A percentile compares a stretch with the other conserved stretches of the same genome.
Conservation (phyloP, 2,888 invertebrate species). For the Biston betularia region DNA sequence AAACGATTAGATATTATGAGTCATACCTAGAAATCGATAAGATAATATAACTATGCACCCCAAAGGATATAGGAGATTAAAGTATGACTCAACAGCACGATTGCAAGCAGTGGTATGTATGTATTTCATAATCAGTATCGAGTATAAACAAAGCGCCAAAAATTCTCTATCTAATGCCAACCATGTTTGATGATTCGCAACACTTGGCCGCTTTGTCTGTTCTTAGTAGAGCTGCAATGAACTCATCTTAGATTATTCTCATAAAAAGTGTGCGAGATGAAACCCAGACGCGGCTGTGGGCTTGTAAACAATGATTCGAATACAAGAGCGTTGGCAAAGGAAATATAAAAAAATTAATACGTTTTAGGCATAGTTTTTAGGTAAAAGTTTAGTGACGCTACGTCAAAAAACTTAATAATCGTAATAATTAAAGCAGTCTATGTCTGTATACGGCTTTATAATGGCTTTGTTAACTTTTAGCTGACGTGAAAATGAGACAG, state of each 20-base stretch:
- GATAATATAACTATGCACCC: slow-evolving; percentile 11
- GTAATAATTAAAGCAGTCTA: no score
- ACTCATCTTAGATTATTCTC: slow-evolving; percentile 15
- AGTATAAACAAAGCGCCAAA: slow-evolving; percentile 28
- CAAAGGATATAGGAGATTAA: neutral
- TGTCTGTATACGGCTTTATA: no score
- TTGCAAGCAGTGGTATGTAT: no score
- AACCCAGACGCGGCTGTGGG: slow-evolving; percentile 22
- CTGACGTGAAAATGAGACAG: no score
- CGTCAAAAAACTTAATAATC: no score
- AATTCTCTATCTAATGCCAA: slow-evolving; percentile 27
- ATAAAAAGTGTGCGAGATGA: slow-evolving; percentile 23
- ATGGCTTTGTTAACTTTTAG: no score
- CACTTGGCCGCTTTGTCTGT: slow-evolving; percentile 26
- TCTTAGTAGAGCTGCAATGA: slow-evolving; percentile 14
- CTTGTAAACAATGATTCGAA: slow-evolving; percentile 26
- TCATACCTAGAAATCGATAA: slow-evolving; percentile 3
- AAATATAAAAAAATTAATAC: neutral
- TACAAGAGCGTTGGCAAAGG: neutral
- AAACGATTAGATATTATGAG: slow-evolving; percentile 10
- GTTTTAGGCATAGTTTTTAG: neutral
- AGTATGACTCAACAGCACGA: slow-evolving; percentile 17
- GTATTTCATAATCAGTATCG: slow-evolving; percentile 24
- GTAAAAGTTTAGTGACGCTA: no score
- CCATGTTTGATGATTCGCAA: slow-evolving; percentile 22